Conservation (phyloP, 2,888 invertebrate species). For the Seira sanloemensis region DNA sequence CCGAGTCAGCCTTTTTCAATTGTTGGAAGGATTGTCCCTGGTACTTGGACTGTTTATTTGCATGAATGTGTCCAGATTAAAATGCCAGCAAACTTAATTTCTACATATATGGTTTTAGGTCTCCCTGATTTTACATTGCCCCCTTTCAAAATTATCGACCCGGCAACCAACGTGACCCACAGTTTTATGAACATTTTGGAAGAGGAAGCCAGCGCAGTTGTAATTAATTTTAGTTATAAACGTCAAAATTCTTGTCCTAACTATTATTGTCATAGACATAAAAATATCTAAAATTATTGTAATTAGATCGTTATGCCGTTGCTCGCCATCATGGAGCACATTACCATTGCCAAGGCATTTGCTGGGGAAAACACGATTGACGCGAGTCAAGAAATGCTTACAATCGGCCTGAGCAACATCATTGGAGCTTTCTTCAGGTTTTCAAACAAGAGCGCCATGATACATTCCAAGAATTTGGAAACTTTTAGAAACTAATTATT, state of each 20-base stretch:
- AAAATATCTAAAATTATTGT: no score
- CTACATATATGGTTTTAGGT: no score
- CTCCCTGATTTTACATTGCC: slow-evolving; percentile 82
- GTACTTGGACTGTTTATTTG: no score
- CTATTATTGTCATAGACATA: no score
- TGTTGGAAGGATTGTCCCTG: slow-evolving; percentile 45
- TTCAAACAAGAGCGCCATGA: no score
- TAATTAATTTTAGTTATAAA: no score
- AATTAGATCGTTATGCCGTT: background rate
- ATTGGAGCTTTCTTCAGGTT: slow-evolving; percentile 72
- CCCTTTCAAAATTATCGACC: slow-evolving; percentile 80
- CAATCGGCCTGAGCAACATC: slow-evolving; percentile 71
- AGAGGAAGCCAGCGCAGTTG: slow-evolving; percentile 81
- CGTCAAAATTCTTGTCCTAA: no score
- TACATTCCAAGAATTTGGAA: no score
- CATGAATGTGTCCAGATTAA: no score
- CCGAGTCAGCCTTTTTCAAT: slow-evolving; percentile 76
- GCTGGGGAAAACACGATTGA: slow-evolving; percentile 70
- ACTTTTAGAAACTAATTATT: no score
- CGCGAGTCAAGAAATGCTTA: slow-evolving; percentile 72
- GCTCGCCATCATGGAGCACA: slow-evolving; percentile 88
- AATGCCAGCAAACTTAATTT: no score
- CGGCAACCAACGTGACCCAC: slow-evolving; percentile 79
- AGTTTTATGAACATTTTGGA: slow-evolving; percentile 84
- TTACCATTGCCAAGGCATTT: slow-evolving; percentile 88